Base-by-base conservation (phyloP, 2,888 invertebrate species). In the Pycnomerus fuliginosus region DNA sequence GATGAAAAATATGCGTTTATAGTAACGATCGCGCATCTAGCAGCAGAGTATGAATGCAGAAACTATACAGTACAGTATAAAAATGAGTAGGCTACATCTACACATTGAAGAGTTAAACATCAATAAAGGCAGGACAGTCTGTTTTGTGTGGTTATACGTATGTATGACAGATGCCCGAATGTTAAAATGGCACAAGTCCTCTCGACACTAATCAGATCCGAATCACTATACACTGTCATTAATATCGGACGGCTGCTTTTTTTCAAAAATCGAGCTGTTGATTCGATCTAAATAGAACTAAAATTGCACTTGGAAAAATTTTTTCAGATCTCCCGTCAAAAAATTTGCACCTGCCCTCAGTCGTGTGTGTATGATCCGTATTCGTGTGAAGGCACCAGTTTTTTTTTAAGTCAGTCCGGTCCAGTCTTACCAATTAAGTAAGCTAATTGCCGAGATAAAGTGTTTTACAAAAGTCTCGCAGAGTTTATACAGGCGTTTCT, bases 371-470 rank as follows among this genome's bases (percentile, higher is more conserved):
- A 61, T 63, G 58, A 64, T 65, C 68, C 66, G 61, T 62, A 57
- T 63, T 55, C 54, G 49, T 39, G 36, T 66, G 68, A 72, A 72
- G 72, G 72, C 72, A 72, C 72, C 72, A 68, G 67, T 64, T 64
- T n/a, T 25, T 20, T 20, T 7, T 64, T 62, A 56, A 55, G 59
- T 69, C 71, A 71, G 71, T 72, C 70, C 70, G 62, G 61, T 69
- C 69, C 70, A 71, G 71, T 71, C 72, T 72, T 72, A 69, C 68
- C 66, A 67, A 62, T 68, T 68, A 65, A 68, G 69, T 70, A 70
- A 69, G 68, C 68, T 58, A 64, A 60, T 67, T 62, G 66, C 68
- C 34, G 64, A 61, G 66, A 66, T 65, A 68, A 58, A 64, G 59
- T 61, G 43, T 56, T 56, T 60, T 60, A 64, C 60, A 65, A 67